Evolutionary conservation across 2,888 invertebrate genomes (phyloP).

Genomic region (Subacronicta megacephala): DNA sequence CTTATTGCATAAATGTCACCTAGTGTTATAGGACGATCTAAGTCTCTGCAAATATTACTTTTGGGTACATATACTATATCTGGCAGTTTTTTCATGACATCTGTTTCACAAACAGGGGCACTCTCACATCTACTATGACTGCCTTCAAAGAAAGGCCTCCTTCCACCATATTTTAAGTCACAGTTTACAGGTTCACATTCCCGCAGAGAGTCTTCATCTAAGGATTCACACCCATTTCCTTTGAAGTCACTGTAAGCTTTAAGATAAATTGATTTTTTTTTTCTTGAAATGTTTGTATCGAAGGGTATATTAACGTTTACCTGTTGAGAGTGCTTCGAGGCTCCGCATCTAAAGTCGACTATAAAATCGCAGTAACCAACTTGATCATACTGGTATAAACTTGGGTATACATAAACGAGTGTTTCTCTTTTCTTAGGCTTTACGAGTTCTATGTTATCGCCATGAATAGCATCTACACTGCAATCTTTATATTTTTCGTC

Average conservation of each 20-base stretch:
- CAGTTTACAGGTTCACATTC: conserved; percentile 74
- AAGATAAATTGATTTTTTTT: conserved; percentile 46
- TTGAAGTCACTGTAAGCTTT: conserved; percentile 57
- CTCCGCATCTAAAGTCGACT: conserved; percentile 63
- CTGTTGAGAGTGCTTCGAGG: conserved; percentile 39
- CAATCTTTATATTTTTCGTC: conserved; percentile 66
- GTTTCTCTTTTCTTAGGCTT: conserved; percentile 68
- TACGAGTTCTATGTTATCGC: conserved; percentile 54
- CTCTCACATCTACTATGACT: conserved; percentile 63
- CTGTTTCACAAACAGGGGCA: conserved; percentile 64
- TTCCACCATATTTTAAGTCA: conserved; percentile 74
- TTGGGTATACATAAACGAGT: conserved; percentile 69
- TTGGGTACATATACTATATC: conserved; percentile 70
- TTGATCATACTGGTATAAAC: conserved; percentile 71
- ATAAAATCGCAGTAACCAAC: conserved; percentile 71
- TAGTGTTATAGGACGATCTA: conserved; percentile 67
- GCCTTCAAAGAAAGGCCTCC: conserved; percentile 66
- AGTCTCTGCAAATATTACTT: conserved; percentile 73
- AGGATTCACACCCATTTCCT: conserved; percentile 59
- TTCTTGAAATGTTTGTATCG: conserved; percentile 66
- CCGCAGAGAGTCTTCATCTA: conserved; percentile 73
- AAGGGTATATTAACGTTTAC: conserved; percentile 66
- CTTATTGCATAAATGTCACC: conserved; percentile 75
- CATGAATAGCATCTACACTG: conserved; percentile 60
- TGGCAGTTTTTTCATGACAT: conserved; percentile 65